These are phyloP conservation scores for Gila orcuttii DNA, from an alignment of 2,113 vertebrate genomes.

Conservation along the genomic window DNA sequence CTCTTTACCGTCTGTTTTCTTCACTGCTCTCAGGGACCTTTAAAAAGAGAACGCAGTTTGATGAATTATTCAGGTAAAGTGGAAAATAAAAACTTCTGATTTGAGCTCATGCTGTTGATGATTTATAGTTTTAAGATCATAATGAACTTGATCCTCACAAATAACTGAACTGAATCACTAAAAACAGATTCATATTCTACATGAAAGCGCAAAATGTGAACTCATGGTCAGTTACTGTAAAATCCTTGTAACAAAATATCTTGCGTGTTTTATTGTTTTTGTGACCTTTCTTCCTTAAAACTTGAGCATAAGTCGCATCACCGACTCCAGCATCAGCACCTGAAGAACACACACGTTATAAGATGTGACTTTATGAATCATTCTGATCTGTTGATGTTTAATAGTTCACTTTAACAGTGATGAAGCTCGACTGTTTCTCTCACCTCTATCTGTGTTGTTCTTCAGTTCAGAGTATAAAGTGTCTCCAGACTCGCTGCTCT, in stretches of 20 bases:
- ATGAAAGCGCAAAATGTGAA: not conserved
- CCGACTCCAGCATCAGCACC: not conserved
- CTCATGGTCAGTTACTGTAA: not conserved
- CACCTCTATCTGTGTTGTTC: not conserved
- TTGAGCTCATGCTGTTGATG: not conserved
- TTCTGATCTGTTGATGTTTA: not conserved
- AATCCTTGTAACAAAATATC: not conserved
- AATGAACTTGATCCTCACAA: not conserved
- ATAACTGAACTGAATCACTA: not conserved
- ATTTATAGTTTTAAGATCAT: not conserved
- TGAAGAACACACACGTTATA: not conserved
- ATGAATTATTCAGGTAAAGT: not conserved
- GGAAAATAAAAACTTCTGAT: not conserved
- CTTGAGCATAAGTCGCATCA: constrained; percentile 18
- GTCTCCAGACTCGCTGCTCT: not conserved
- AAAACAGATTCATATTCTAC: not conserved
- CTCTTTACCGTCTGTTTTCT: not conserved
- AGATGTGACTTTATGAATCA: not conserved
- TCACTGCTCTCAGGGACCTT: not conserved
- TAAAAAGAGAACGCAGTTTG: not conserved
- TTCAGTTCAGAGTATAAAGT: not conserved
- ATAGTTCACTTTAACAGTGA: not conserved
- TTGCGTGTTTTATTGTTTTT: not conserved
- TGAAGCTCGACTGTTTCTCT: not conserved
- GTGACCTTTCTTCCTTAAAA: not conserved